Percentiles rank a stretch among this genome's conserved stretches.
Conservation (phyloP, 2,113 vertebrate species). For the Trematomus loennbergii region DNA sequence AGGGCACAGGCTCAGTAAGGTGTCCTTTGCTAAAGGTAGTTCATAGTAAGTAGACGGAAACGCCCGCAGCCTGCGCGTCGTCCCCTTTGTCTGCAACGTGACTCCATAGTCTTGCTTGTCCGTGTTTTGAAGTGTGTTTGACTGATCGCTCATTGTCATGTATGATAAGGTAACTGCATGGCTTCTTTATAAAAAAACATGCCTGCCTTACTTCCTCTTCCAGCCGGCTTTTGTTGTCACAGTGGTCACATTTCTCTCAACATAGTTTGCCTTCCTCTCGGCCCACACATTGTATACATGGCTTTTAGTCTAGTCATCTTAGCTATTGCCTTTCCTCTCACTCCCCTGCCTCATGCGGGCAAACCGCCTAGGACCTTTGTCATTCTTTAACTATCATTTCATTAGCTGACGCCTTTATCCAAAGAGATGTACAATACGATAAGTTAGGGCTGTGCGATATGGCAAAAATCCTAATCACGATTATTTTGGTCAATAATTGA, state of each 20-base stretch:
- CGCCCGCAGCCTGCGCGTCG: constrained; percentile 56
- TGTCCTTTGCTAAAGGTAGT: constrained; percentile 81
- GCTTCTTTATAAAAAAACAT: constrained; percentile 59
- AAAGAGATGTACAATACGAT: too few species aligned
- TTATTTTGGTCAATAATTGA: too few species aligned
- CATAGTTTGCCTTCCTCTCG: constrained; percentile 32
- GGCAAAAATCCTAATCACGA: too few species aligned
- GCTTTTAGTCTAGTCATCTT: too few species aligned
- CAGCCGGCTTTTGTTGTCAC: constrained; percentile 58
- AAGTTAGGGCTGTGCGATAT: too few species aligned
- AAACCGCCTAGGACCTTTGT: too few species aligned
- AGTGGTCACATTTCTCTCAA: constrained; percentile 68
- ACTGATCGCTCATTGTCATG: constrained; percentile 38
- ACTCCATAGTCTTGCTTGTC: constrained; percentile 54
- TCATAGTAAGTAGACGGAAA: constrained; percentile 84
- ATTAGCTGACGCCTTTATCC: too few species aligned
- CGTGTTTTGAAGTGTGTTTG: constrained; percentile 69
- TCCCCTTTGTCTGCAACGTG: constrained; percentile 49
- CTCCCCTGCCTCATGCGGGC: too few species aligned
- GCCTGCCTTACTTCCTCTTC: constrained; percentile 45
- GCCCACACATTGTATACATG: not conserved
- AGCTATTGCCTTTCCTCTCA: too few species aligned
- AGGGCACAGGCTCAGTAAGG: constrained; percentile 83
- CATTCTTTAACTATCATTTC: too few species aligned
- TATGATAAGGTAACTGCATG: constrained; percentile 76